Base-by-base conservation (phyloP, 2,888 invertebrate genomes). In the Drosophila nigricruria region DNA sequence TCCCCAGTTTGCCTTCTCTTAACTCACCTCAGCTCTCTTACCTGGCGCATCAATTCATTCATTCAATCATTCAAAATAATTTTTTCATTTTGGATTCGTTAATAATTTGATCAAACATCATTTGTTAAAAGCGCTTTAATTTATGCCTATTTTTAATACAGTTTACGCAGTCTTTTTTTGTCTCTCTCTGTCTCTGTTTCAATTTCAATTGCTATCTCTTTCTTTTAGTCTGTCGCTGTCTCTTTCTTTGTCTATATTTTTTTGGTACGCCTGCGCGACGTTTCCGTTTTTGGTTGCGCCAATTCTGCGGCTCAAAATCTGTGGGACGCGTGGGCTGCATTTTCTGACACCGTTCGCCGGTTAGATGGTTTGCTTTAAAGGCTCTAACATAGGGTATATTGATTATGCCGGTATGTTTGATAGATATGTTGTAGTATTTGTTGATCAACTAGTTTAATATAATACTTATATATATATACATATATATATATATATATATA, bases 31-130 rank as follows among this genome's bases (percentile, higher is more conserved):
- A n/a, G 1, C 23, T 1, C 53, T n/a, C 53, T 53, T 4, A 53
- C 38, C 27, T 38, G 53, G 36, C 38, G 25, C 38, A 53, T 38
- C 25, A 38, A 69, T 40, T 73, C 59, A 63, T 58, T 45, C 25
- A 47, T 47, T 61, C 57, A 58, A 54, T 66, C 16, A 42, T 36
- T 50, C 20, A 47, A n/a, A 34, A 36, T 40, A 5, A 20, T 12
- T 43, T 32, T 56, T 43, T 32, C 52, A 59, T 66, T 32, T 43
- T 25, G 38, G 45, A 10, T 34, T 81, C 75, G 83, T 59, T 88
- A 86, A 88, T 78, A 72, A 60, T 68, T 77, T 76, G 73, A 45
- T 70, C 71, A 83, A 83, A 88, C 73, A 78, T 66, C 30, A 58
- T 73, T 74, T 81, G 14, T 50, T 36, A 27, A 66, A 73, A 73